Percentiles rank a stretch among this genome's conserved stretches.
Evolutionary conservation across 2,888 invertebrate genomes (phyloP).

Genomic region (Clivina fossor): DNA sequence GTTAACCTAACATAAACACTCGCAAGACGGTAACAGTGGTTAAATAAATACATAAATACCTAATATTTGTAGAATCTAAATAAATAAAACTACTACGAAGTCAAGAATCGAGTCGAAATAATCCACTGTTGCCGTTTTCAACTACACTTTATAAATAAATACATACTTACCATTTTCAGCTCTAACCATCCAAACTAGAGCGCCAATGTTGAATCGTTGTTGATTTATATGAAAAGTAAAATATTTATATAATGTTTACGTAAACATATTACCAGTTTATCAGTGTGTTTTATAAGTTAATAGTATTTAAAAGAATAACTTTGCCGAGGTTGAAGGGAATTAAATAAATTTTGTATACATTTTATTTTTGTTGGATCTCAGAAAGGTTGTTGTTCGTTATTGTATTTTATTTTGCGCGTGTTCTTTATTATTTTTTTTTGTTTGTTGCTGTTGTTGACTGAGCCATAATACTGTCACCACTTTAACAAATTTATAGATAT

Average conservation of each 20-base stretch:
- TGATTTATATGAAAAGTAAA: conserved; percentile 33
- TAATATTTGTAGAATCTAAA: too few relatives aligned
- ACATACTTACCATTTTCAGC: conserved; percentile 28
- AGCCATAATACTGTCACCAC: conserved; percentile 32
- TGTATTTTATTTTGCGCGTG: too few relatives aligned
- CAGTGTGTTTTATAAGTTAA: conserved; percentile 28
- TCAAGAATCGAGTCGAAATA: too few relatives aligned
- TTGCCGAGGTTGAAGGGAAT: conserved; percentile 33
- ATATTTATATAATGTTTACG: conserved; percentile 29
- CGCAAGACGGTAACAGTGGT: too few relatives aligned
- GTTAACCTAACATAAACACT: conserved; percentile 1
- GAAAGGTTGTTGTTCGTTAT: conserved; percentile 30
- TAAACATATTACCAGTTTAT: conserved; percentile 33
- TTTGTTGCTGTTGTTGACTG: conserved; percentile 34
- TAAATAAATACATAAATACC: too few relatives aligned
- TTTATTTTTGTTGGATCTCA: conserved; percentile 33
- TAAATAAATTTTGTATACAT: conserved; percentile 28
- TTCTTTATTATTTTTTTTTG: conserved; percentile 3
- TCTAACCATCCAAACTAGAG: conserved; percentile 20
- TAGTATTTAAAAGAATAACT: conserved; percentile 24
- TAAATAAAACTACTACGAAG: too few relatives aligned
- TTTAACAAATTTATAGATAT: conserved; percentile 27
- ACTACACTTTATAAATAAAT: too few relatives aligned
- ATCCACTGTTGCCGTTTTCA: too few relatives aligned
- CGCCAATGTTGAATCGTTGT: too few relatives aligned